Base-by-base conservation (phyloP, 2,888 invertebrate species). In the Eulithis testata region DNA sequence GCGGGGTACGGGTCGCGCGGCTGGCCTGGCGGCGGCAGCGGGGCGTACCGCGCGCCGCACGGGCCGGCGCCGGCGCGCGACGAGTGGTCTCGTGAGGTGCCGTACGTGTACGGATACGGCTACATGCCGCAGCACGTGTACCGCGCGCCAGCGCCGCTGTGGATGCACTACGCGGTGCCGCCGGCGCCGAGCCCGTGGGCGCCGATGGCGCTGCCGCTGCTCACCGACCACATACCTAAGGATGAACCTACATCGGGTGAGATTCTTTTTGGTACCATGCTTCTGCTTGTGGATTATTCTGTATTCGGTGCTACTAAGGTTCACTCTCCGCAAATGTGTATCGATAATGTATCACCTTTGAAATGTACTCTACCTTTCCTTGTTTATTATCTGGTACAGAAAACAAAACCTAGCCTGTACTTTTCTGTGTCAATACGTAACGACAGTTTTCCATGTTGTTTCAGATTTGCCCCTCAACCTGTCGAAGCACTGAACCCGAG, bases 391-490 rank as follows among this genome's bases (percentile, higher is more conserved):
- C 8, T 9, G 9, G 40, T 40, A 2, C 6, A 40, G 3, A 40
- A 40, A 5, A 9, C 40, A 40, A 5, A 11, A 40, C 0, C 40
- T 40, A 2, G 8, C 1, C 9, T 11, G 40, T 40, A 40, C 9
- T 40, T 40, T 5, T 40, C 7, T 14, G 31, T 31, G 3, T 21
- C 11, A 37, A 36, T 47, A 27, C 52, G 11, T 51, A 21, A 45
- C 12, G n/a, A 31, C 60, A 11, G 21, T 44, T 11, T 31, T 31
- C 31, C 31, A 4, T 59, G 50, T 62, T 31, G 40, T 95, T 95
- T 66, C 95, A 97, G 97, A 97, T 96, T 96, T 96, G 95, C 97
- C 97, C 89, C 94, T 97, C 89, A 97, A 97, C 94, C 94, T 97
- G 94, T 97, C 97, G 85, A 97, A 97, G 94, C 97, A 97, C 94